Percentiles rank a stretch among this genome's conserved stretches.
Evolutionary conservation across 2,888 invertebrate species (phyloP).

Genomic region (Drosophila algonquin): DNA sequence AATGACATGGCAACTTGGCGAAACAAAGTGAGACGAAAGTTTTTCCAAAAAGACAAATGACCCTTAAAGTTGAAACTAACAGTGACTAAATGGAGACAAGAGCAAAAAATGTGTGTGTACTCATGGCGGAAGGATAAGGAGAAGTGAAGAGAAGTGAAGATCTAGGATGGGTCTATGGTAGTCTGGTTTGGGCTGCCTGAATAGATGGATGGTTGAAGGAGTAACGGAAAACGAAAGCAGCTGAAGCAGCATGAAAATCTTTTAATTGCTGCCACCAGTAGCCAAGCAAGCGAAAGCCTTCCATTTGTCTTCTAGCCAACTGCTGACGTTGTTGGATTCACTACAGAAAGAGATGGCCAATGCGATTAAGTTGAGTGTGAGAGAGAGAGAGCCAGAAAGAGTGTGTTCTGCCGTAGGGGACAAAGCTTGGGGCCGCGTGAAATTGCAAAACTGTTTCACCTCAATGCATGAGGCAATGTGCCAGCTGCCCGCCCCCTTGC

Average conservation of each 20-base stretch:
- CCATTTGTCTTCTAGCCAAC: conserved; percentile 78
- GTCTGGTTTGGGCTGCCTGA: background rate
- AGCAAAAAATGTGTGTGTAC: conserved; percentile 42
- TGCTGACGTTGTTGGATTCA: conserved; percentile 45
- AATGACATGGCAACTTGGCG: conserved; percentile 72
- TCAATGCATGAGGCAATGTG: conserved; percentile 66
- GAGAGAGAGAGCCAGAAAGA: background rate
- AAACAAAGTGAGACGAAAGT: conserved; percentile 71
- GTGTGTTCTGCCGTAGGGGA: background rate
- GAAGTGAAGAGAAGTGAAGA: background rate
- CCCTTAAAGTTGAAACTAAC: conserved; percentile 74
- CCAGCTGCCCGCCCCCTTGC: conserved; percentile 29
- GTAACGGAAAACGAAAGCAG: conserved; percentile 37
- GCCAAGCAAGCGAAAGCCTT: conserved; percentile 72
- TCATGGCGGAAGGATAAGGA: conserved; percentile 11
- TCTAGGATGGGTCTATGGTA: background rate
- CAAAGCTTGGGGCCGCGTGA: conserved; percentile 66
- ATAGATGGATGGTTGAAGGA: conserved; percentile 23
- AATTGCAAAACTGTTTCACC: conserved; percentile 81
- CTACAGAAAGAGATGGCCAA: conserved; percentile 6
- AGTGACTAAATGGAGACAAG: conserved; percentile 72
- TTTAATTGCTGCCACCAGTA: conserved; percentile 81
- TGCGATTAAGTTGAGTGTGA: conserved; percentile 23
- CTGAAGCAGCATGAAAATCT: conserved; percentile 71
- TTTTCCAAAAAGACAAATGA: conserved; percentile 78